phyloP scores from a whole-genome alignment of 2,113 vertebrate species.

The Hippocampus abdominalis region DNA sequence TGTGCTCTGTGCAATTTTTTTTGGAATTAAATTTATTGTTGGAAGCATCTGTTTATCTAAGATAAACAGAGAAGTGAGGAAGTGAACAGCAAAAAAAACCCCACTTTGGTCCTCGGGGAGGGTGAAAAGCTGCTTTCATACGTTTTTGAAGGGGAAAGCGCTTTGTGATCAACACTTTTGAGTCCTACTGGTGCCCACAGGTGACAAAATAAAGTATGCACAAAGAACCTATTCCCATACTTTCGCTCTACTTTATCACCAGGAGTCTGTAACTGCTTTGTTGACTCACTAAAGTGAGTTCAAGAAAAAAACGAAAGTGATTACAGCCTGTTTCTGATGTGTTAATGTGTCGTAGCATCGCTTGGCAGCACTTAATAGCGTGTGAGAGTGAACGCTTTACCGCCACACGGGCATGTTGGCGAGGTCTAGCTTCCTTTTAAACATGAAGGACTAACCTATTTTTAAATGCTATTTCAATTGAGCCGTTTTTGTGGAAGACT shows the following conservation, averaged over 20 bases:
- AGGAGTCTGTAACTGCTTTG: not conserved
- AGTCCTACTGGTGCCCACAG: not conserved
- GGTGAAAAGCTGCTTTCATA: constrained; percentile 39
- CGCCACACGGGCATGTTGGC: constrained; percentile 12
- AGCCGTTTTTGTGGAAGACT: no score
- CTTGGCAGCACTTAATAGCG: constrained; percentile 36
- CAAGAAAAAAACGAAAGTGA: constrained; percentile 7
- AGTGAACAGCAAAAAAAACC: constrained; percentile 7
- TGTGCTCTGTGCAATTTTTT: not conserved
- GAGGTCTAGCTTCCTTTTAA: no score
- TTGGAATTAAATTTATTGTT: not conserved
- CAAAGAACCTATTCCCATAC: not conserved
- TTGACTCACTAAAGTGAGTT: constrained; percentile 20
- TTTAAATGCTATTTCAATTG: no score
- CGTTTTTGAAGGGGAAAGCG: constrained; percentile 34
- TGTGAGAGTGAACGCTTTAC: constrained; percentile 39
- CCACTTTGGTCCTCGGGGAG: constrained; percentile 16
- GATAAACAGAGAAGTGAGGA: not conserved
- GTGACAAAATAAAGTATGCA: not conserved
- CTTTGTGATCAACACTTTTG: constrained; percentile 19
- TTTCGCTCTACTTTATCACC: not conserved
- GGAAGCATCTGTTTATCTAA: not conserved
- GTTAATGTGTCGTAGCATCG: constrained; percentile 26
- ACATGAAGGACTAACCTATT: no score
- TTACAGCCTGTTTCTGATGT: constrained; percentile 25